Evolutionary conservation across 1,140 invertebrate species (phyloP), one percentile per base, ranked within the genome.

Genomic region (Drosophila malerkotliana): DNA sequence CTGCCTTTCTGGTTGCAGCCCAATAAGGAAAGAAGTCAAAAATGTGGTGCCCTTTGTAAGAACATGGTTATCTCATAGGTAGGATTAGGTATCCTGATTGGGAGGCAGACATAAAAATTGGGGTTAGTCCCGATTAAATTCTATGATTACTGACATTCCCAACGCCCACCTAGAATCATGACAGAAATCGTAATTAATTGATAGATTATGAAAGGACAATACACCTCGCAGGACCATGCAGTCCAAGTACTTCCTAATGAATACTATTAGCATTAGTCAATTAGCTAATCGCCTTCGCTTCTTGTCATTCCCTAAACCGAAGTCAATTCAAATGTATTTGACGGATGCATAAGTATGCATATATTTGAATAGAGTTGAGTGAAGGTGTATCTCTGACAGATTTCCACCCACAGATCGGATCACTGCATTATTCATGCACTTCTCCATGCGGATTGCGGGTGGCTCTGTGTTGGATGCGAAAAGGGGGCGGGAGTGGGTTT

Each of bases 401-500:
- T 49, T 47, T 71, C 63, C 64, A 52, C 64, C 64, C 67, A 71
- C 52, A 57, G 67, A 71, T 71, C 52, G 67, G 67, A 71, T 71
- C 67, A 71, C 67, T 69, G 67, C 67, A 71, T 71, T 71, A 71
- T 71, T 71, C 63, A 71, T 71, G 32, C 63, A 28, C 10, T 18
- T 21, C 60, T 52, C 39, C 53, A 63, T 63, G 60, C 53, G 60
- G 52, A 24, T 24, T 12, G 21, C 18, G 30, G 28, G 30, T 44
- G 15, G 15, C n/a, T 4, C n/a, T 41, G 39, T 1, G 39, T n/a
- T 7, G 37, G 37, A 10, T 39, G 37, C 21, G 21, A 3, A 21
- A 9, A 12, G 37, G 8, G 1, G 37, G 37, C n/a, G 37, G 37
- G 1, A 18, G 18, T 24, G 21, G 15, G 45, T 45, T 54, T 39